phyloP scores from a whole-genome alignment of 1,140 invertebrate species.

The Meloidogyne chitwoodi region DNA sequence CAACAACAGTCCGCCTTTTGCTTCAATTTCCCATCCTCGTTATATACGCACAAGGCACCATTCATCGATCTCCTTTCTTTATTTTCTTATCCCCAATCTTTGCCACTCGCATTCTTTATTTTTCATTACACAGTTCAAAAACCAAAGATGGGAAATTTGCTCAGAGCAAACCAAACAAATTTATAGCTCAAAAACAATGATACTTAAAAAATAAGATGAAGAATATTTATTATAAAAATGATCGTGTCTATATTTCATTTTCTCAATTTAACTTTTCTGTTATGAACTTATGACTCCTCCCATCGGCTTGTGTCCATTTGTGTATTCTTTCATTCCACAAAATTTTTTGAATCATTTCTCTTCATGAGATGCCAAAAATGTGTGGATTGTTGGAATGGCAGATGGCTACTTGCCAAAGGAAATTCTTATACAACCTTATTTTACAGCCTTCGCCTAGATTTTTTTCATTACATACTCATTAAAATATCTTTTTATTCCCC shows the following conservation, averaged over 20 bases:
- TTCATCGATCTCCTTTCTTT: constrained; percentile 6
- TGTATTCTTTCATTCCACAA: neutral
- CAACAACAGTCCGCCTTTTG: neutral
- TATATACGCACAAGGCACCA: neutral
- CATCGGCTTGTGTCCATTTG: neutral
- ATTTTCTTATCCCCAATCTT: neutral
- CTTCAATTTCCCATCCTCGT: constrained; percentile 7
- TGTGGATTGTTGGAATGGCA: neutral
- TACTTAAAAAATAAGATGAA: neutral
- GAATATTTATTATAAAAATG: neutral
- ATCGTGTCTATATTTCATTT: neutral
- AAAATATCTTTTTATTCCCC: neutral
- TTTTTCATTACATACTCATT: neutral
- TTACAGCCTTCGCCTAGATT: neutral
- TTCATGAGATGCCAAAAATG: neutral
- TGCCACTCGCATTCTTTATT: neutral
- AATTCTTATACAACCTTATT: neutral
- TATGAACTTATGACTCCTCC: neutral
- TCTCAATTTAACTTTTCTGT: neutral
- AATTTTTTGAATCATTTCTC: neutral
- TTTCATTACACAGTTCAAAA: neutral
- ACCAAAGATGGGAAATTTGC: neutral
- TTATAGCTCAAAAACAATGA: neutral
- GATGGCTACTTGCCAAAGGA: neutral
- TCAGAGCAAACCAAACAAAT: neutral